Evolutionary conservation across 2,113 vertebrate genomes (phyloP), one percentile per base, ranked within the genome.

Genomic region (Eretmodus cyanostictus): DNA sequence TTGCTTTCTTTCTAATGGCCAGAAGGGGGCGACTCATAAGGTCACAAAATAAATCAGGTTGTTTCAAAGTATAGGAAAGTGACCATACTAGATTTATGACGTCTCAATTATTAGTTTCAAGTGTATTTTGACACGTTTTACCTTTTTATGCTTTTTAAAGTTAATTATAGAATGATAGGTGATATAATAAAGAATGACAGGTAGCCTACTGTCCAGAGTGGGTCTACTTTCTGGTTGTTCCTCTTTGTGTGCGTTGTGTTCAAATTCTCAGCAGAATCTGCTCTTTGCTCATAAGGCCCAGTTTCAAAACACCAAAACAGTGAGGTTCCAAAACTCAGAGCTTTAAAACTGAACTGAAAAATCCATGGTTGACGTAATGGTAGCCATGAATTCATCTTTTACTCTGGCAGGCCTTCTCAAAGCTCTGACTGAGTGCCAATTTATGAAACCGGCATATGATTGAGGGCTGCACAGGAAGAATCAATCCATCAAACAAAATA

Each of bases 201-300:
- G 24, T 31, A 6, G 1, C 14, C 24, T 12, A 0, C 16, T n/a
- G n/a, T 71, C 38, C n/a, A 45, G 40, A 45, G 2, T 0, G 1
- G 3, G 68, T 17, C 40, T 76, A 6, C 68, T 73, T 73, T 45
- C 22, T 76, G 0, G 9, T 76, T 16, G n/a, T 76, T 76, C 2
- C 6, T 7, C 5, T 47, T 17, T 78, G 71, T 31, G 27, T 78
- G 9, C 2, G 1, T 19, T 49, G 42, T 78, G 42, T n/a, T 19
- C 24, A 12, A n/a, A 49, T 78, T 78, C 17, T 78, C 10, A 8
- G 10, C 42, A 31, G 3, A 78, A 19, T 78, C 16, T 3, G 71
- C 71, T 78, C 0, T 78, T 31, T 31, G 4, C 6, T 31, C 4
- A 0, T 29, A 27, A 49, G 16, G 3, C 24, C 42, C 42, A 27